Percentiles rank a stretch among this genome's conserved stretches.
Evolutionary conservation across 2,888 invertebrate genomes (phyloP).

Genomic region (Abrostola triplasia): DNA sequence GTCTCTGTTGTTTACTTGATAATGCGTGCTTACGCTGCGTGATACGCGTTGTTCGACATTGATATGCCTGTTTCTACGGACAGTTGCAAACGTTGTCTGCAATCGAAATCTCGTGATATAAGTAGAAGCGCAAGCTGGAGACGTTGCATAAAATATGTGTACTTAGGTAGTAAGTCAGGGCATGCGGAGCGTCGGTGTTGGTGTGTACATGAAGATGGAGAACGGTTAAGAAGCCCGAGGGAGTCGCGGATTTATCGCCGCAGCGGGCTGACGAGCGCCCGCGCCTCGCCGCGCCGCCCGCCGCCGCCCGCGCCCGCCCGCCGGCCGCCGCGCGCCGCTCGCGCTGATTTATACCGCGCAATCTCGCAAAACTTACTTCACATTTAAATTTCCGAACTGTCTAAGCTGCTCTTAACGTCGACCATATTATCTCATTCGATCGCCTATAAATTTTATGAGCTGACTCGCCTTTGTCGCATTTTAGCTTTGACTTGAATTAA

Average conservation of each 20-base stretch:
- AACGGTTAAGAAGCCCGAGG: slow-evolving; percentile 83
- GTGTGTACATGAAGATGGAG: slow-evolving; percentile 78
- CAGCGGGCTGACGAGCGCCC: slow-evolving; percentile 75
- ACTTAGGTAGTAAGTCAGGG: slow-evolving; percentile 40
- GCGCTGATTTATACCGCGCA: slow-evolving; percentile 87
- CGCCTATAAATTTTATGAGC: slow-evolving; percentile 88
- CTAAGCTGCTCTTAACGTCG: slow-evolving; percentile 88
- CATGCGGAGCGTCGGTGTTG: slow-evolving; percentile 50
- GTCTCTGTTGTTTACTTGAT: slow-evolving; percentile 27
- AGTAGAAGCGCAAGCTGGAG: slow-evolving; percentile 20
- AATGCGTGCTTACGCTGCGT: background rate
- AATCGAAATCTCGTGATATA: slow-evolving; percentile 22
- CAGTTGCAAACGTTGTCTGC: slow-evolving; percentile 8
- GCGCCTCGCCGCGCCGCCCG: slow-evolving; percentile 66
- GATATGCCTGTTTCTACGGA: background rate
- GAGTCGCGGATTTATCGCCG: slow-evolving; percentile 86
- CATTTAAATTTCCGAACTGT: slow-evolving; percentile 89
- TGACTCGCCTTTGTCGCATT: slow-evolving; percentile 85
- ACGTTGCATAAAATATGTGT: slow-evolving; percentile 51
- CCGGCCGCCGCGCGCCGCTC: slow-evolving; percentile 71
- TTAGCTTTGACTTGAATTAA: slow-evolving; percentile 82
- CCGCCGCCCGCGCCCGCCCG: slow-evolving; percentile 55
- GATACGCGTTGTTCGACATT: background rate
- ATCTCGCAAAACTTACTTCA: slow-evolving; percentile 89
- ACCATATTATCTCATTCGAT: slow-evolving; percentile 89